Percentiles rank a stretch among this genome's conserved stretches.
phyloP scores from a whole-genome alignment of 2,797 vertebrate species.

The Erithacus rubecula region DNA sequence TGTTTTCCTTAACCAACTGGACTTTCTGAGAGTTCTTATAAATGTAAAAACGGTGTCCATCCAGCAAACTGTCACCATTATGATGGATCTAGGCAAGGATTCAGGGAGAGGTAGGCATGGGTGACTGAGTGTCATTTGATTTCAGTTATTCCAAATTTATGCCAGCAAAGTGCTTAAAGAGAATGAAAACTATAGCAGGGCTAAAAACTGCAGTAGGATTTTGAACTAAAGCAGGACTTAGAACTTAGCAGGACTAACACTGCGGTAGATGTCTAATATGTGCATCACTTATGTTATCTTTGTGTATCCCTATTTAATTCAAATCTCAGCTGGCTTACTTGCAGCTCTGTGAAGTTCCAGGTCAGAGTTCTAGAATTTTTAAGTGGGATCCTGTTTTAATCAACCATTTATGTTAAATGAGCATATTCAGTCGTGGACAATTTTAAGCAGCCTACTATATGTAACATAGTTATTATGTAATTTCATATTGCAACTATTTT shows the following conservation, averaged over 20 bases:
- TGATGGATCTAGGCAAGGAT: neutral
- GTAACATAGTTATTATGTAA: neutral
- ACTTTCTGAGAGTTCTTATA: neutral
- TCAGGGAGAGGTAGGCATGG: neutral
- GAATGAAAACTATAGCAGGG: neutral
- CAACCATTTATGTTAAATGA: neutral
- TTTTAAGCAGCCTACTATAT: neutral
- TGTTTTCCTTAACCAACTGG: neutral
- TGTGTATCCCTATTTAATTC: neutral
- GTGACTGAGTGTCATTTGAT: neutral
- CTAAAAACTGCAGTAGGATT: neutral
- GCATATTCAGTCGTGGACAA: neutral
- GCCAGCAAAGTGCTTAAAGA: neutral
- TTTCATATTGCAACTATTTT: neutral
- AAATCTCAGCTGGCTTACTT: neutral
- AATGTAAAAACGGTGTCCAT: neutral
- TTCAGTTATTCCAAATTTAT: neutral
- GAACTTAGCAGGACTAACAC: neutral
- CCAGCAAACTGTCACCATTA: neutral
- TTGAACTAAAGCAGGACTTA: neutral
- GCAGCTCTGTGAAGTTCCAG: neutral
- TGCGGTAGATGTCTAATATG: neutral
- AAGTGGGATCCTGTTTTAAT: neutral
- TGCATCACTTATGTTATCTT: neutral
- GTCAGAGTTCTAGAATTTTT: neutral